Base-by-base conservation (phyloP, 2,113 vertebrate genomes). In the Corydoras maculifer region DNA sequence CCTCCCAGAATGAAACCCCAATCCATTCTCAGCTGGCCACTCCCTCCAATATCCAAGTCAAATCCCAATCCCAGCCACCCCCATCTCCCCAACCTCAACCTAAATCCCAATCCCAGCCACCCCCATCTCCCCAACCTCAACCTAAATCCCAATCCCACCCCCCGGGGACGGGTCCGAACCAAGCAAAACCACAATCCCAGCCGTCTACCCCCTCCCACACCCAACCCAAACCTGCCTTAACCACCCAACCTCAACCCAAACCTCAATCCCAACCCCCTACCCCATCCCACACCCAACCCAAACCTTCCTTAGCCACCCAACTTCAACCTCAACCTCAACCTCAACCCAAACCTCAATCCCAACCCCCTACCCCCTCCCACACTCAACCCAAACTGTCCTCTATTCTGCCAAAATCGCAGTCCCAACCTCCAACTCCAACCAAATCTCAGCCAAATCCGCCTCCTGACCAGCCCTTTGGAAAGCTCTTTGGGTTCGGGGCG, bases 401-500 rank as follows among this genome's bases (percentile, higher is more conserved):
- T 93, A 95, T 53, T 88, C 73, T 12, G 13, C 51, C 54, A 13
- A 69, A 51, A 69, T 60, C 68, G 50, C 68, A 69, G 25, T 69
- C 68, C 0, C 68, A 69, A 12, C 68, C 68, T 15, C 54, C 25
- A 13, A 69, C 68, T 31, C 68, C 68, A 8, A 69, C 68, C 58
- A 69, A 69, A 60, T 69, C 68, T 18, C 68, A 60, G 30, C 58
- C 67, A 1, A 68, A 94, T 77, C 86, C 91, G 53, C 88, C 92
- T 35, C 91, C 91, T 3, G 95, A 98, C 70, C 94, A 93, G 82
- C 86, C 91, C 65, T 95, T 97, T 0, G 97, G 95, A 77, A 99
- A 98, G 84, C 89, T 99, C 72, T 98, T 99, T 0, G 97, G 97
- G 65, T 95, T 99, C 0, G 97, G 97, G 10, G 95, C 96, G 0